Evolutionary conservation across 2,113 vertebrate genomes (phyloP).

Genomic region (Bujurquina vittata): DNA sequence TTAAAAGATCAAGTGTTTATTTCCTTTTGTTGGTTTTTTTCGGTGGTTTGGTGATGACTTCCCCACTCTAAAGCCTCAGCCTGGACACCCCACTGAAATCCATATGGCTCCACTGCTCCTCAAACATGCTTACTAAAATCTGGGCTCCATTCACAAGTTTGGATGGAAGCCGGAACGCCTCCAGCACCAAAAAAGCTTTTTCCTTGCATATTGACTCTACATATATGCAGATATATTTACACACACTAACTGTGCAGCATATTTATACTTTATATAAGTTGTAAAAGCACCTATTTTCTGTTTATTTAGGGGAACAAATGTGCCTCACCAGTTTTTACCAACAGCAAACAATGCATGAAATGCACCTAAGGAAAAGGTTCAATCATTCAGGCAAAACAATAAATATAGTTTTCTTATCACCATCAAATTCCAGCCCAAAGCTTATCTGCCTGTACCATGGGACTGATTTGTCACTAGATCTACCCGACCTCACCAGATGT

Average conservation of each 20-base stretch:
- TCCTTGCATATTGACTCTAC: neutral
- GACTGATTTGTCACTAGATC: neutral
- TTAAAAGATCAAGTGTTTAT: too few species aligned
- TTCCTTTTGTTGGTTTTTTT: too few species aligned
- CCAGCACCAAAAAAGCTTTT: neutral
- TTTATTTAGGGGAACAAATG: too few species aligned
- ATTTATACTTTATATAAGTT: fast-evolving
- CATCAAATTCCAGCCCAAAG: neutral
- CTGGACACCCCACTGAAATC: too few species aligned
- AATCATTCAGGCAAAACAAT: neutral
- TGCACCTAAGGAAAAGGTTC: neutral
- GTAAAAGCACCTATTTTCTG: neutral
- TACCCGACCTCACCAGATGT: neutral
- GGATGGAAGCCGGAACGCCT: neutral
- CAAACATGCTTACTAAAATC: neutral
- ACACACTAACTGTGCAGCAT: neutral
- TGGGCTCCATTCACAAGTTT: too few species aligned
- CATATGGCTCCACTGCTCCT: neutral
- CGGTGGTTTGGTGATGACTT: too few species aligned
- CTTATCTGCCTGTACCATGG: neutral
- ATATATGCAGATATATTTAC: neutral
- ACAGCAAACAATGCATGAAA: neutral
- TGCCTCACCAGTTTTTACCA: neutral
- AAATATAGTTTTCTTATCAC: neutral
- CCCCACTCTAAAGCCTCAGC: too few species aligned